Evolutionary conservation across 2,888 invertebrate species (phyloP).

Genomic region (Galeruca laticollis): DNA sequence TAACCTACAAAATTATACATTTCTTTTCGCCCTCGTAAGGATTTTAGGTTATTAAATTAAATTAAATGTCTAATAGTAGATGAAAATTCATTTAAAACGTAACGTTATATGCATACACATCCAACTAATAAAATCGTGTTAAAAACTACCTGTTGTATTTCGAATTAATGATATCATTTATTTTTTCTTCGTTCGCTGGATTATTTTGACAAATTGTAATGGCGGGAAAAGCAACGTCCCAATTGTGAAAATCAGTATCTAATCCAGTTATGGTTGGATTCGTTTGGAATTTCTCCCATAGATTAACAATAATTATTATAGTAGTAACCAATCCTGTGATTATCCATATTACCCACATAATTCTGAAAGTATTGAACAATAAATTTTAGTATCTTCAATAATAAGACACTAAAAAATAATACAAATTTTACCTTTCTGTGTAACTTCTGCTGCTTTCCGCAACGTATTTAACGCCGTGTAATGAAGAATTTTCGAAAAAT

Average conservation of each 20-base stretch:
- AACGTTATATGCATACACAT: too few relatives aligned
- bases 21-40: too few relatives aligned
- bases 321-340: constrained; percentile 77
- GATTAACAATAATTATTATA: constrained; percentile 79
- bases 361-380: constrained; percentile 66
- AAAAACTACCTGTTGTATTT: constrained; percentile 27
- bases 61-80: too few relatives aligned
- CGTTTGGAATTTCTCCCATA: constrained; percentile 87
- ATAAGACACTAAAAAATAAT: neutral
- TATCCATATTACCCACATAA: constrained; percentile 85
- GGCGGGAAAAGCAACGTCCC: constrained; percentile 82
- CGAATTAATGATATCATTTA: constrained; percentile 50
- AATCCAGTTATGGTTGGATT: constrained; percentile 86
- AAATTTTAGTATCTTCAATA: neutral
- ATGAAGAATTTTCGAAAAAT: constrained; percentile 81
- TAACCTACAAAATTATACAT: too few relatives aligned
- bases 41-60: too few relatives aligned
- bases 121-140: too few relatives aligned
- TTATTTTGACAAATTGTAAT: constrained; percentile 74
- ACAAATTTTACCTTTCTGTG: constrained; percentile 76
- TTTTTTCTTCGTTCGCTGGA: constrained; percentile 53
- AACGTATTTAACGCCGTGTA: constrained; percentile 85
- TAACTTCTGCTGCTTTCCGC: constrained; percentile 81
- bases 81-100: too few relatives aligned
- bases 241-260: constrained; percentile 85